A percentile compares a stretch with the other conserved stretches of the same genome.
Conservation (phyloP, 2,113 vertebrate genomes). For the Austrofundulus limnaeus region DNA sequence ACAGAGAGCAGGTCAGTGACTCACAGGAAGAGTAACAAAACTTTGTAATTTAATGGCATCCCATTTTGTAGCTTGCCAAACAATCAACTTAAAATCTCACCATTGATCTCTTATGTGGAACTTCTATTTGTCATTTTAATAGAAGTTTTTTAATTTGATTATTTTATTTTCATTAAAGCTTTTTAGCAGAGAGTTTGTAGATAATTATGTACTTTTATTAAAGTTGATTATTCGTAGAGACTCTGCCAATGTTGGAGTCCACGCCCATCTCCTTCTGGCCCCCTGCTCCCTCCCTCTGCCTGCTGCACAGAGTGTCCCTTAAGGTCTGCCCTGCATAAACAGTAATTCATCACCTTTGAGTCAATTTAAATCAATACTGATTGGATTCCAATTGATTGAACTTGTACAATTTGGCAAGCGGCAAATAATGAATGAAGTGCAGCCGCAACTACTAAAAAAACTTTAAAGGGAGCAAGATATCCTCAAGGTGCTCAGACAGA, state of each 20-base stretch:
- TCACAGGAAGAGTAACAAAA: no score
- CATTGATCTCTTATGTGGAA: background rate
- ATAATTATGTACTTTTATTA: no score
- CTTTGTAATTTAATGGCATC: no score
- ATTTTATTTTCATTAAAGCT: no score
- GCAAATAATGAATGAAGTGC: conserved; percentile 63
- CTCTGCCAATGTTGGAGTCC: conserved; percentile 14
- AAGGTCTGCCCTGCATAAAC: conserved; percentile 45
- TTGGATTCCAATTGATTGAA: conserved; percentile 60
- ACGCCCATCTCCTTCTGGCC: conserved; percentile 26
- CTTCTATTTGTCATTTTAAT: background rate
- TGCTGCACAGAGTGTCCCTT: conserved; percentile 34
- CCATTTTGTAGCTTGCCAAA: background rate
- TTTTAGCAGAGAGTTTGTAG: background rate
- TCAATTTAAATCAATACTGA: conserved; percentile 59
- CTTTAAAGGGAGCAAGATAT: conserved; percentile 7
- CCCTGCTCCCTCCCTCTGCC: conserved; percentile 19
- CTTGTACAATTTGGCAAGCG: conserved; percentile 60
- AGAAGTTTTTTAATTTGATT: background rate
- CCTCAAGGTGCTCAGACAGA: conserved; percentile 13
- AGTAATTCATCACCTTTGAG: conserved; percentile 60
- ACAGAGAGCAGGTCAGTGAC: no score
- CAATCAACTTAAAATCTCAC: background rate
- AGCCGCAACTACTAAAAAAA: conserved; percentile 5
- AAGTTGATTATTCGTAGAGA: background rate